Evolutionary conservation across 2,888 invertebrate genomes (phyloP).

Genomic region (Cenopis cana): DNA sequence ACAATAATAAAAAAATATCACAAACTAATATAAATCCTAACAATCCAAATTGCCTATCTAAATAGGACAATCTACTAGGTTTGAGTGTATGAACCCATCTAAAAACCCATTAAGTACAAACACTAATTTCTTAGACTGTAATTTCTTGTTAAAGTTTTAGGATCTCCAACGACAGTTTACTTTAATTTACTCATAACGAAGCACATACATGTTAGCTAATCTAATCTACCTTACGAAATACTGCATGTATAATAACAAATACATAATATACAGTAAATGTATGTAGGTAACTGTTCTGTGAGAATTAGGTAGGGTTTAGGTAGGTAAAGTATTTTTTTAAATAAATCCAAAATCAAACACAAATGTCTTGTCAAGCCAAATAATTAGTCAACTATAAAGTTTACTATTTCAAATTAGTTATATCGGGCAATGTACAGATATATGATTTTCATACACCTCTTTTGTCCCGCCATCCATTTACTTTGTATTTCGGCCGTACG

Average conservation of each 20-base stretch:
- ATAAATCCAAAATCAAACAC: not conserved
- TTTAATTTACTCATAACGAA: not conserved
- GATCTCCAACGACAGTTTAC: not conserved
- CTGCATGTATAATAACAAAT: not conserved
- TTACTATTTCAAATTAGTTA: not conserved
- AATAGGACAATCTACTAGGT: not conserved
- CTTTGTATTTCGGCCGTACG: not conserved
- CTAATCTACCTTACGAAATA: not conserved
- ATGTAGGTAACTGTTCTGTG: too few relatives aligned
- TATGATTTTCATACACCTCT: not conserved
- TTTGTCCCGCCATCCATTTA: not conserved
- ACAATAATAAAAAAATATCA: not conserved
- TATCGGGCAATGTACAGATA: not conserved
- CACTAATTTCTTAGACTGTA: too few relatives aligned
- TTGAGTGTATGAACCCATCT: not conserved
- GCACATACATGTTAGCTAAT: not conserved
- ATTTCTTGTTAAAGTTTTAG: not conserved
- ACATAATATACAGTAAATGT: too few relatives aligned
- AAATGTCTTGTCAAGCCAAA: not conserved
- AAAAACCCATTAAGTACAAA: not conserved
- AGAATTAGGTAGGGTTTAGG: too few relatives aligned
- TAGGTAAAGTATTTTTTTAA: not conserved
- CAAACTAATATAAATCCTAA: not conserved
- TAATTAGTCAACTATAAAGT: not conserved
- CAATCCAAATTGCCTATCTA: not conserved